These are phyloP conservation scores for Aphodius sticticus DNA, from an alignment of 2,888 invertebrate genomes.

Conservation along the genomic window DNA sequence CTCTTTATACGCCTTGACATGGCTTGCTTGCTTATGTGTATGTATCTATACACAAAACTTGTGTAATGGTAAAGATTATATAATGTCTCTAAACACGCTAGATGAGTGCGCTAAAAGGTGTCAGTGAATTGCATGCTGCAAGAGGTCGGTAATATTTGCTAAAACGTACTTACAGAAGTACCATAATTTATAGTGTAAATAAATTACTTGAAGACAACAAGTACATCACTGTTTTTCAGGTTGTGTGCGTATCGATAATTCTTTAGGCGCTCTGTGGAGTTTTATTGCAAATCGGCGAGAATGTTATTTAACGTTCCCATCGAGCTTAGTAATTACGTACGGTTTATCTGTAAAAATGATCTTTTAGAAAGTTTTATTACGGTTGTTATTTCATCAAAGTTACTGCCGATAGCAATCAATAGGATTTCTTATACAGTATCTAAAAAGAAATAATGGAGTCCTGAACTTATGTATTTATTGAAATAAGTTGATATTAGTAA, in stretches of 20 bases:
- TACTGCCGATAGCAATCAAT: neutral
- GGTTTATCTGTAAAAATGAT: neutral
- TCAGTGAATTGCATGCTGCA: neutral
- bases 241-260: slow-evolving; percentile 4
- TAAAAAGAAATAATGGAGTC: too few species aligned
- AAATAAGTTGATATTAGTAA: too few species aligned
- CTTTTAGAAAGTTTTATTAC: neutral
- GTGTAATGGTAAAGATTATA: neutral
- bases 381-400: slow-evolving; percentile 4
- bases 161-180: neutral
- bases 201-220: neutral
- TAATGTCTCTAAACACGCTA: neutral
- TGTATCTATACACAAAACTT: neutral
- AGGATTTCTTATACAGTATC: neutral
- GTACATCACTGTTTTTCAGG: neutral
- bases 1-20: neutral
- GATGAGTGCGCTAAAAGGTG: slow-evolving; percentile 4
- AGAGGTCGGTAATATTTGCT: neutral
- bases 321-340: neutral
- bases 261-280: neutral
- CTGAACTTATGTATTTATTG: too few species aligned
- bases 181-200: neutral
- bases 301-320: neutral
- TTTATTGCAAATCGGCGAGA: neutral
- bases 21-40: neutral